phyloP scores from a whole-genome alignment of 53 echinoderm and acorn worm genomes.

The Zoroaster sp. region DNA sequence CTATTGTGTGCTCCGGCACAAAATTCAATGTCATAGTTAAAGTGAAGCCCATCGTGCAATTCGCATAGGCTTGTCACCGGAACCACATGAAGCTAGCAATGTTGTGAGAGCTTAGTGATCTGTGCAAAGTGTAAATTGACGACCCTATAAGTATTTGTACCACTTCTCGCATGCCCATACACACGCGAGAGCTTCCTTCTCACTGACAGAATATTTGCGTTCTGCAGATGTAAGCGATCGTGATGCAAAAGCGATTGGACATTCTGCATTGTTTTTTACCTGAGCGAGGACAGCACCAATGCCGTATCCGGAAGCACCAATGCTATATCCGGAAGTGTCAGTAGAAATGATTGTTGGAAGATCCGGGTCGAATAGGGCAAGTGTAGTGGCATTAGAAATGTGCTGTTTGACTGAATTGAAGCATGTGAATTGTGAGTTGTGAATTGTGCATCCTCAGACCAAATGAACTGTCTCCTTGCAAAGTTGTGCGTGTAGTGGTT shows the following conservation, averaged over 20 bases:
- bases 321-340: too few species aligned
- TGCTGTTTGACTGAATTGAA: conserved; percentile 15
- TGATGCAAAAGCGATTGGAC: conserved; percentile 29
- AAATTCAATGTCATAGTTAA: conserved; percentile 55
- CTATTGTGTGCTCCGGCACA: conserved; percentile 51
- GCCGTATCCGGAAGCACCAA: conserved; percentile 34
- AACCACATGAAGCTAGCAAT: conserved; percentile 21
- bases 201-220: conserved; percentile 6
- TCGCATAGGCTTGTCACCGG: conserved; percentile 25
- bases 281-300: conserved; percentile 46
- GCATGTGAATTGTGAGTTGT: too few species aligned
- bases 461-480: neutral
- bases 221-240: neutral
- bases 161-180: too few species aligned
- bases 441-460: conserved; percentile 4
- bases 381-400: too few species aligned
- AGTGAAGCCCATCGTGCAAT: conserved; percentile 53
- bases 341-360: conserved; percentile 25
- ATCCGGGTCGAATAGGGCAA: conserved; percentile 27
- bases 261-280: neutral
- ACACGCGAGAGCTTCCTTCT: too few species aligned
- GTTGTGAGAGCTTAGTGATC: conserved; percentile 46
- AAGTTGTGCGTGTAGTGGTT: neutral
- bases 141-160: conserved; percentile 37
- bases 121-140: conserved; percentile 32